Evolutionary conservation across 1,140 invertebrate species (phyloP).

Genomic region (Ptiloglossa arizonensis): DNA sequence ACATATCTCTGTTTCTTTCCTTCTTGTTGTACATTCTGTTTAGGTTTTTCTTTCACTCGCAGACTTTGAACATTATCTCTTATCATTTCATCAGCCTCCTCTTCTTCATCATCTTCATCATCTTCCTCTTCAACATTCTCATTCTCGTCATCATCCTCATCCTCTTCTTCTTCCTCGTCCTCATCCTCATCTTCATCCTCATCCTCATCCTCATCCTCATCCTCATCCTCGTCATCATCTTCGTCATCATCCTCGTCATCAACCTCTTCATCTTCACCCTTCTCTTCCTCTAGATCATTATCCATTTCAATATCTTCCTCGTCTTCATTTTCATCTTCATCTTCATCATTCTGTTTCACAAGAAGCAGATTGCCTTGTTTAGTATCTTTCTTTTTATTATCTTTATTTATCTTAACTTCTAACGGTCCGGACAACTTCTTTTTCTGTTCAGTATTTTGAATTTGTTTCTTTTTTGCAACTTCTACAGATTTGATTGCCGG

Average conservation of each 20-base stretch:
- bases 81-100: slow-evolving; percentile 62
- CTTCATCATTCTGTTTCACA: slow-evolving; percentile 77
- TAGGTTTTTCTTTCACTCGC: neutral
- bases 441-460: slow-evolving; percentile 76
- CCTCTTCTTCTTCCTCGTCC: slow-evolving; percentile 33
- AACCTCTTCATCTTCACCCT: slow-evolving; percentile 32
- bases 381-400: slow-evolving; percentile 41
- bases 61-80: slow-evolving; percentile 61
- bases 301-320: slow-evolving; percentile 56
- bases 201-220: slow-evolving; percentile 6
- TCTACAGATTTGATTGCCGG: neutral
- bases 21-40: slow-evolving; percentile 22
- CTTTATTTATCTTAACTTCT: neutral
- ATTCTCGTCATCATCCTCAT: slow-evolving; percentile 63
- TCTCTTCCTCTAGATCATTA: slow-evolving; percentile 25
- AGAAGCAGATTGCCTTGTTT: slow-evolving; percentile 70
- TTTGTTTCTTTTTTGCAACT: slow-evolving; percentile 71
- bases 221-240: slow-evolving; percentile 35
- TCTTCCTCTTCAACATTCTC: slow-evolving; percentile 78
- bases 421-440: slow-evolving; percentile 4
- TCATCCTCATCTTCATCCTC: slow-evolving; percentile 74
- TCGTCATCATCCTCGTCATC: slow-evolving; percentile 23
- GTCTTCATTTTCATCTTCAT: slow-evolving; percentile 58
- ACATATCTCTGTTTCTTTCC: slow-evolving; percentile 82
- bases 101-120: slow-evolving; percentile 50